Conservation (phyloP, 2,797 vertebrate genomes). For the Lutra lutra region DNA sequence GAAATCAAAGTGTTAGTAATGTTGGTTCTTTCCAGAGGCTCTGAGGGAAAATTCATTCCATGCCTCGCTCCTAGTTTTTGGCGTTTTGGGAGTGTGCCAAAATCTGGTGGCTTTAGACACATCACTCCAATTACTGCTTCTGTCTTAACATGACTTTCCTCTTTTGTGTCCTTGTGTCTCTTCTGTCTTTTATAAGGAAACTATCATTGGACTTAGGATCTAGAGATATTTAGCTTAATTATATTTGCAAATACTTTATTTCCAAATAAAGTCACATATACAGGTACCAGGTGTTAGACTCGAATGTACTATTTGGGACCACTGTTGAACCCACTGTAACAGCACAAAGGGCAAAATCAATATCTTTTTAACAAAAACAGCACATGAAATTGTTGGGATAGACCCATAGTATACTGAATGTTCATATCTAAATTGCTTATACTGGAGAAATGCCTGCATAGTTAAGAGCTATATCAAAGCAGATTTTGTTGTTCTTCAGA, state of each 20-base stretch:
- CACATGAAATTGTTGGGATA: not conserved
- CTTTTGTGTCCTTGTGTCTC: not conserved
- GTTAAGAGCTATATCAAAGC: not conserved
- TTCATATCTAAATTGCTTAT: not conserved
- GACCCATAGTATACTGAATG: not conserved
- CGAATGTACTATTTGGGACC: no score
- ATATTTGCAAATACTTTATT: not conserved
- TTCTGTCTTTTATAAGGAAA: not conserved
- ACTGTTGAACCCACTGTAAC: not conserved
- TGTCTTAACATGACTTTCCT: not conserved
- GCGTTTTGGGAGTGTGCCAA: not conserved
- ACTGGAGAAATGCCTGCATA: not conserved
- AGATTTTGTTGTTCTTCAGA: not conserved
- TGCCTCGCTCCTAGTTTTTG: not conserved
- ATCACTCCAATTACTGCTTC: not conserved
- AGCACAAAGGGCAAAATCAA: not conserved
- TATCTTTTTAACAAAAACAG: not conserved
- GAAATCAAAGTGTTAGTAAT: not conserved
- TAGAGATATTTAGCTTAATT: not conserved
- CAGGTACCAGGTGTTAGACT: not conserved
- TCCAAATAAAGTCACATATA: not conserved
- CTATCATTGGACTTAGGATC: not conserved
- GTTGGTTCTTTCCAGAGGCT: not conserved
- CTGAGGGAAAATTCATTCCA: not conserved
- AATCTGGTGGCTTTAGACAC: not conserved